Evolutionary conservation across 2,888 invertebrate genomes (phyloP).

Genomic region (Candidula unifasciata): DNA sequence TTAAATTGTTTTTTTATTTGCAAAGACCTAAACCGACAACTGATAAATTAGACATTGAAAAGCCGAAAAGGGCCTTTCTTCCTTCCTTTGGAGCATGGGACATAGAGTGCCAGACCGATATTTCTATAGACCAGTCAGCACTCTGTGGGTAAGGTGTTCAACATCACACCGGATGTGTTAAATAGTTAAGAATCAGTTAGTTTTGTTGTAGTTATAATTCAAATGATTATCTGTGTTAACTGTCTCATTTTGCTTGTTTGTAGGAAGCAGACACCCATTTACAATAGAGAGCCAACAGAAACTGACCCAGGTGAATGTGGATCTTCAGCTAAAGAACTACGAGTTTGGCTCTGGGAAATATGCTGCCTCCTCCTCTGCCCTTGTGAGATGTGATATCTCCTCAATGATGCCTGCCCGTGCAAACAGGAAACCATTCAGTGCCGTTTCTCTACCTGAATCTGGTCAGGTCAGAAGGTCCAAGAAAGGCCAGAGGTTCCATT

Average conservation of each 20-base stretch:
- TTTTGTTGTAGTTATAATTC: neutral
- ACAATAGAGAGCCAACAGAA: conserved; percentile 62
- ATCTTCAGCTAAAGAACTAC: conserved; percentile 62
- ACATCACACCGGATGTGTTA: too few relatives aligned
- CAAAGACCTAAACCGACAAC: too few relatives aligned
- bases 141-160: too few relatives aligned
- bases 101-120: too few relatives aligned
- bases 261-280: conserved; percentile 67
- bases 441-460: conserved; percentile 65
- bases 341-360: conserved; percentile 60
- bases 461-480: conserved; percentile 59
- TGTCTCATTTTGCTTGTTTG: conserved; percentile 47
- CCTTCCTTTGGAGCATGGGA: too few relatives aligned
- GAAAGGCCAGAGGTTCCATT: neutral
- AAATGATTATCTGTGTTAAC: neutral
- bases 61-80: too few relatives aligned
- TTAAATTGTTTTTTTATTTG: too few relatives aligned
- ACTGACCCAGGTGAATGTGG: conserved; percentile 66
- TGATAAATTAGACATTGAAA: too few relatives aligned
- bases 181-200: neutral
- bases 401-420: too few relatives aligned
- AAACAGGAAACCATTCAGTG: conserved; percentile 63
- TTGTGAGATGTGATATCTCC: too few relatives aligned
- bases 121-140: too few relatives aligned
- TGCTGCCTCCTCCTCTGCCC: conserved; percentile 48